Evolutionary conservation across 2,113 vertebrate genomes (phyloP), one percentile per base, ranked within the genome.

Genomic region (Sialia sialis): DNA sequence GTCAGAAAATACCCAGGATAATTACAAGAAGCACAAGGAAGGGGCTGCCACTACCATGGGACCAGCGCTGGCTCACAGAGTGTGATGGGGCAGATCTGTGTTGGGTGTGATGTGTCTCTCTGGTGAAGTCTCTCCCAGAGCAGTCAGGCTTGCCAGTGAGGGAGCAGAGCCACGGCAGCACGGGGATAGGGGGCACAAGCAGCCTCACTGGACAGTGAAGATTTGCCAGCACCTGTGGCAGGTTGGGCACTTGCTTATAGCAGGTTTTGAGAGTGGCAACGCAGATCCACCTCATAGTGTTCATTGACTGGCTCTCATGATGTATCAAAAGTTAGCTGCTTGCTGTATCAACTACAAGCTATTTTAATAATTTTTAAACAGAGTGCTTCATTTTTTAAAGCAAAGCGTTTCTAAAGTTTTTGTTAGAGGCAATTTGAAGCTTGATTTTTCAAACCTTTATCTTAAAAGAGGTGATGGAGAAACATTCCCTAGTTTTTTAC

Each of bases 31-130:
- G 34, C 23, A 20, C 43, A 41, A 34, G 13, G 66, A 16, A 41
- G 43, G 5, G 34, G 30, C 20, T 74, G 0, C 29, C 34, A 19
- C 3, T 5, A 4, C 34, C 16, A 2, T 6, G 29, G 36, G 36
- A 51, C 19, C 15, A 9, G 22, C 0, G 0, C 39, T 64, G 17
- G n/a, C 49, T 29, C 18, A 5, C 8, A 6, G 39, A 19, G 41
- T 29, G 34, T 0, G 0, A 1, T 39, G 34, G 13, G 27, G 6
- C 4, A 46, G 34, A 21, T 48, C 16, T 48, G 43, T 11, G 10
- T 21, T 3, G 2, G 8, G 6, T 56, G 41, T 1, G 4, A 16
- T 23, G 29, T 16, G 34, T 49, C 8, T 46, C 10, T n/a, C 21
- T 0, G 0, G 12, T 48, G 19, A 34, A 41, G 16, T 56, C 51